Base-by-base conservation (phyloP, 2,888 invertebrate species). In the Brenthis hecate region DNA sequence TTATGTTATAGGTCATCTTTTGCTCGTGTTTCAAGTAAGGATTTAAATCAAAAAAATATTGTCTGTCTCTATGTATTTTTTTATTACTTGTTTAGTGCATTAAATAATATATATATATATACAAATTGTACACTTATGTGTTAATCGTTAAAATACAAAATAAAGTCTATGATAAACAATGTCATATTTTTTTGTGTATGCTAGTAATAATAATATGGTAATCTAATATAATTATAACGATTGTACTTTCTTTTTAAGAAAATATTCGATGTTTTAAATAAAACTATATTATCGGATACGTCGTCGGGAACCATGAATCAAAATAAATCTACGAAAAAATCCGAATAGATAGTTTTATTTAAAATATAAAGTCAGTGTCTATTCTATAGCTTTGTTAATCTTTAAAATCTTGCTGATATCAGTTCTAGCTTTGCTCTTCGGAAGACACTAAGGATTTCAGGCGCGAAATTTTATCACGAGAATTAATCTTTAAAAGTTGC, bases 381-480 rank as follows among this genome's bases (percentile, higher is more conserved):
- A 53, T 13, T 86, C 81, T 79, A 76, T 11, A 32, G 14, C 2
- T 71, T 75, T 58, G 16, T 74, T 82, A 61, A 72, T 83, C 88
- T 85, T 76, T 74, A 73, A 56, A 71, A 68, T 75, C 78, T 57
- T 43, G 76, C 78, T 79, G 82, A 84, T 87, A 85, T 84, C 84
- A 82, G 83, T 80, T 80, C 78, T 75, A 78, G 79, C 80, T 74
- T 73, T 79, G 81, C 81, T 76, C 73, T 82, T 79, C 80, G 74
- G 74, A 82, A 85, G 84, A 85, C 85, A 86, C 86, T 85, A 84
- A 83, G 80, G 78, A 84, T 80, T 84, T 86, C 84, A 84, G 86
- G 85, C 88, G 89, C 87, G 87, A 89, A 91, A 90, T 92, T 91
- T 91, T 91, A 92, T 92, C 92, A 84, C 79, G 82, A 84, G 87